Conservation (phyloP, 2,888 invertebrate genomes). For the Catocala nupta region DNA sequence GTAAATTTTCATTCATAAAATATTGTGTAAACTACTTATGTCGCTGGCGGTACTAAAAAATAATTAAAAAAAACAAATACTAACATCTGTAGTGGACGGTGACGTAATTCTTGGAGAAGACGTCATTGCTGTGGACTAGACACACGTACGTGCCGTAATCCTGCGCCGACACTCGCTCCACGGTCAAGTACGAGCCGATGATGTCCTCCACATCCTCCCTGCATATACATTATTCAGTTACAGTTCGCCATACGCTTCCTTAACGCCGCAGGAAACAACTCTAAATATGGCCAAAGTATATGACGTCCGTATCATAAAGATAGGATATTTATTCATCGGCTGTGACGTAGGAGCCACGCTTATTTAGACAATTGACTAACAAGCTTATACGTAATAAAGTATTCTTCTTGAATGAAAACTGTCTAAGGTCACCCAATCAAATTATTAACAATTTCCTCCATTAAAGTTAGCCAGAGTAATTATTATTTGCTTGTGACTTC, state of each 20-base stretch:
- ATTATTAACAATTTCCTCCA: no score
- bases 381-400: no score
- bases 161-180: conserved; percentile 86
- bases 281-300: conserved; percentile 10
- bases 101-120: conserved; percentile 82
- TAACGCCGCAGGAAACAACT: conserved; percentile 5
- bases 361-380: no score
- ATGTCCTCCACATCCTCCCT: conserved; percentile 92
- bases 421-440: no score
- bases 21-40: no score
- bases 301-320: not conserved
- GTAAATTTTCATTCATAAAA: no score
- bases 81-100: conserved; percentile 86
- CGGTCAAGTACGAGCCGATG: conserved; percentile 90
- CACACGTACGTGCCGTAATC: conserved; percentile 92
- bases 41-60: no score
- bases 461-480: no score
- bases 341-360: not conserved
- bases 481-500: no score
- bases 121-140: conserved; percentile 89
- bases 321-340: not conserved
- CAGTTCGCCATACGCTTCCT: conserved; percentile 14
- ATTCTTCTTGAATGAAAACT: no score
- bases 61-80: conserved; percentile 40
- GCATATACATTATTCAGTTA: conserved; percentile 54